Evolutionary conservation across 2,888 invertebrate genomes (phyloP).

Genomic region (Rhingia campestris): DNA sequence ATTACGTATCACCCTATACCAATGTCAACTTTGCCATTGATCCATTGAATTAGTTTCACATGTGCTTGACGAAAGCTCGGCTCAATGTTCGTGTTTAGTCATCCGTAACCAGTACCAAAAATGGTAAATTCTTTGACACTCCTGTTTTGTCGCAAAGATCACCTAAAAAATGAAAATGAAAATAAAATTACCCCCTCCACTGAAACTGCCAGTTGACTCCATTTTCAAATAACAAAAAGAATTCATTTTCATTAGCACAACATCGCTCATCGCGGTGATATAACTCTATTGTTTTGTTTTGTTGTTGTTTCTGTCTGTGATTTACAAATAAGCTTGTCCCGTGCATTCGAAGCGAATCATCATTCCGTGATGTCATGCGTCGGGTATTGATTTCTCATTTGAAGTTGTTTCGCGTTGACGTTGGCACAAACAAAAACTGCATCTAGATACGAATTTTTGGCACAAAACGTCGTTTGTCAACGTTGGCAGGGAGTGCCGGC

Average conservation of each 20-base stretch:
- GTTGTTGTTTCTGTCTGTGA: constrained; percentile 33
- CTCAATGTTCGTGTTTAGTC: constrained; percentile 29
- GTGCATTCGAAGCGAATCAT: constrained; percentile 61
- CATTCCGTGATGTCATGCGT: constrained; percentile 70
- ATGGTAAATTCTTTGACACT: constrained; percentile 24
- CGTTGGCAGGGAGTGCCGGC: constrained; percentile 56
- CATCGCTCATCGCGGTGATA: constrained; percentile 38
- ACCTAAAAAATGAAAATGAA: constrained; percentile 31
- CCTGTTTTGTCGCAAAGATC: constrained; percentile 29
- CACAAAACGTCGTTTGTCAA: constrained; percentile 41
- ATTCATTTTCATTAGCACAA: constrained; percentile 47
- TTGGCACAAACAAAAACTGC: constrained; percentile 54
- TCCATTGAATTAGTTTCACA: constrained; percentile 27
- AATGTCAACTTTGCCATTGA: constrained; percentile 34
- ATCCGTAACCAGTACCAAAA: constrained; percentile 26
- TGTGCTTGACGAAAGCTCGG: constrained; percentile 25
- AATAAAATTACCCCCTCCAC: constrained; percentile 15
- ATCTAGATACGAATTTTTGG: constrained; percentile 56
- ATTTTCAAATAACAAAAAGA: constrained; percentile 49
- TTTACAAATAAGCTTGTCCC: constrained; percentile 41
- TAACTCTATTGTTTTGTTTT: constrained; percentile 43
- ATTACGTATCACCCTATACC: constrained; percentile 25
- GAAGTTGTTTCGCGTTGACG: constrained; percentile 45
- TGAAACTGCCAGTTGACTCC: constrained; percentile 10
- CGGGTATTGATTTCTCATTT: constrained; percentile 67